phyloP scores from a whole-genome alignment of 1,140 invertebrate genomes.

The Drosophila lini region DNA sequence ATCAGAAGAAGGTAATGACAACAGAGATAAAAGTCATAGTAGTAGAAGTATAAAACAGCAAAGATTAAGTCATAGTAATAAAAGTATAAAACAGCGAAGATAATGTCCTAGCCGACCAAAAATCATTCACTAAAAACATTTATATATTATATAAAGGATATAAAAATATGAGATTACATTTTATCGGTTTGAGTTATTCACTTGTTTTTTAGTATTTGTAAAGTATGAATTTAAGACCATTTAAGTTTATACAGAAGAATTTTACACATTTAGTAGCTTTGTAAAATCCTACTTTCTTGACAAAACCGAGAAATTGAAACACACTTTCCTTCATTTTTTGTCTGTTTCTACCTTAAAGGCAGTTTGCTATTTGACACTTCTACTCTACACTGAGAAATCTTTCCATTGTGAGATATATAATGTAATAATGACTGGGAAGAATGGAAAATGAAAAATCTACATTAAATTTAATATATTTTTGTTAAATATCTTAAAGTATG shows the following conservation, averaged over 20 bases:
- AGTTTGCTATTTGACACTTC: background rate
- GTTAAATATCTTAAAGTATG: background rate
- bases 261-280: background rate
- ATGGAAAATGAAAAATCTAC: too few relatives aligned
- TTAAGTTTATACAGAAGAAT: background rate
- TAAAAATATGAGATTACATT: too few relatives aligned
- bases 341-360: background rate
- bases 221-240: too few relatives aligned
- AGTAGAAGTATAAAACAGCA: fast-evolving
- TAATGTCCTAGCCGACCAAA: background rate
- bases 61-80: background rate
- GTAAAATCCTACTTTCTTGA: background rate
- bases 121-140: too few relatives aligned
- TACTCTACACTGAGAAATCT: background rate
- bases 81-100: background rate
- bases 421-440: too few relatives aligned
- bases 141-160: too few relatives aligned
- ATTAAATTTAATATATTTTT: too few relatives aligned
- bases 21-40: too few relatives aligned
- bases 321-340: background rate
- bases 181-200: too few relatives aligned
- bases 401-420: too few relatives aligned
- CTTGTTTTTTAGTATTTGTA: too few relatives aligned
- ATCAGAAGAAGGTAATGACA: background rate
- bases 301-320: background rate